phyloP scores from a whole-genome alignment of 2,113 vertebrate genomes.

The Saccopteryx bilineata region DNA sequence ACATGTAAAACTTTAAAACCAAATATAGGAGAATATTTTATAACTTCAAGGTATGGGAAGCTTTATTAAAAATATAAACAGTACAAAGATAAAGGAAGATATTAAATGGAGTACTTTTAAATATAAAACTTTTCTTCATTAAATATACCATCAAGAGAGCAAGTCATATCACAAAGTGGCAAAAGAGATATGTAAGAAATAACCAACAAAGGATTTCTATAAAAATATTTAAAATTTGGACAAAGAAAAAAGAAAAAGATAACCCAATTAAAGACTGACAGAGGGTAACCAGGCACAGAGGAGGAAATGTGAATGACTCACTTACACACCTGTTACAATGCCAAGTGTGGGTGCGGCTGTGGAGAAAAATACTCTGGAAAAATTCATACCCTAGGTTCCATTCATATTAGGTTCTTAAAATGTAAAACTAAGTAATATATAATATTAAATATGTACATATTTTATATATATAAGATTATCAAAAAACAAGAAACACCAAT shows the following conservation, averaged over 20 bases:
- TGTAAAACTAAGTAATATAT: background rate
- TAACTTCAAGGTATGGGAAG: background rate
- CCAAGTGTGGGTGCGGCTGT: background rate
- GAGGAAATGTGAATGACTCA: background rate
- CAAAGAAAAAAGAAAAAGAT: background rate
- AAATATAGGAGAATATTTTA: background rate
- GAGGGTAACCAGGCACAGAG: background rate
- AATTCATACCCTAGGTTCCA: background rate
- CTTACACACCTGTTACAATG: background rate
- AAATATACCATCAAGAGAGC: background rate
- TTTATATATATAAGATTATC: background rate
- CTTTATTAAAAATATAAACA: conserved; percentile 19
- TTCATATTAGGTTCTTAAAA: background rate
- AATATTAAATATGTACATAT: background rate
- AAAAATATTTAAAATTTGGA: background rate
- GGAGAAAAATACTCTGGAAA: background rate
- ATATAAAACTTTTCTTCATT: conserved; percentile 2
- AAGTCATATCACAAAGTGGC: background rate
- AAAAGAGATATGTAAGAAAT: background rate
- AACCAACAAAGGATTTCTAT: background rate
- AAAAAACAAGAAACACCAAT: background rate
- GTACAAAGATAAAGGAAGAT: background rate
- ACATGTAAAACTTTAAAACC: conserved; percentile 37
- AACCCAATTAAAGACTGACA: background rate
- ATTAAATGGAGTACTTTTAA: conserved; percentile 30